Percentiles rank a stretch among this genome's conserved stretches.
phyloP scores from a whole-genome alignment of 2,888 invertebrate species.

The Tridacna crocea region DNA sequence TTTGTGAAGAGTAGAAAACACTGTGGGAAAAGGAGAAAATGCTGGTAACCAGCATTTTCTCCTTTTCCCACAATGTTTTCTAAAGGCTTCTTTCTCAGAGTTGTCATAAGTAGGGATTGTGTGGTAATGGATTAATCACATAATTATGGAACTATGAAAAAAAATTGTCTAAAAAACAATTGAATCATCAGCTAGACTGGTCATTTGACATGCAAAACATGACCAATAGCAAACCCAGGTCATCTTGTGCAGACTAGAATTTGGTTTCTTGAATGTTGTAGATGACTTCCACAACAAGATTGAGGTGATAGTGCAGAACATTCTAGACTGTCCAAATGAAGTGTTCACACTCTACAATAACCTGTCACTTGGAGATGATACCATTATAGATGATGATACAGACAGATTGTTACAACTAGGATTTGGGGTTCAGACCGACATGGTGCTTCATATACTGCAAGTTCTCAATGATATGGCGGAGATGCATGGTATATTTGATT shows the following conservation, averaged over 20 bases:
- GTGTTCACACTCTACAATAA: slow-evolving; percentile 17
- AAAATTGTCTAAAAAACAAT: too few relatives aligned
- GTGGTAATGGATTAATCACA: too few relatives aligned
- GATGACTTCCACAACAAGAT: slow-evolving; percentile 31
- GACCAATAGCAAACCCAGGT: too few relatives aligned
- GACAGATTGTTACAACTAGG: slow-evolving; percentile 42
- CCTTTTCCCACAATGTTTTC: too few relatives aligned
- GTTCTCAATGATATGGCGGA: slow-evolving; percentile 55
- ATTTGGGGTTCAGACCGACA: slow-evolving; percentile 41
- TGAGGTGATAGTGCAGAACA: slow-evolving; percentile 23
- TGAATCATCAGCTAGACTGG: too few relatives aligned
- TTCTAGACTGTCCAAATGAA: slow-evolving; percentile 32
- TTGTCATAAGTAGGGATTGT: too few relatives aligned
- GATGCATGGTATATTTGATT: slow-evolving; percentile 46
- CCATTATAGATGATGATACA: slow-evolving; percentile 12
- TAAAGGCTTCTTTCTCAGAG: too few relatives aligned
- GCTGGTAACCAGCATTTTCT: too few relatives aligned
- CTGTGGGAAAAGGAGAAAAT: neutral
- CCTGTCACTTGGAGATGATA: neutral
- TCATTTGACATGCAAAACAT: too few relatives aligned
- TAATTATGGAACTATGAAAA: too few relatives aligned
- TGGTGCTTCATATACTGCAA: slow-evolving; percentile 18
- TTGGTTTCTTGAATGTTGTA: neutral
- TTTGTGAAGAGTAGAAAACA: too few relatives aligned
- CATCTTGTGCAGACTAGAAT: too few relatives aligned